Percentiles rank a stretch among this genome's conserved stretches.
Conservation (phyloP, 2,113 vertebrate genomes). For the Turdus rufiventris region DNA sequence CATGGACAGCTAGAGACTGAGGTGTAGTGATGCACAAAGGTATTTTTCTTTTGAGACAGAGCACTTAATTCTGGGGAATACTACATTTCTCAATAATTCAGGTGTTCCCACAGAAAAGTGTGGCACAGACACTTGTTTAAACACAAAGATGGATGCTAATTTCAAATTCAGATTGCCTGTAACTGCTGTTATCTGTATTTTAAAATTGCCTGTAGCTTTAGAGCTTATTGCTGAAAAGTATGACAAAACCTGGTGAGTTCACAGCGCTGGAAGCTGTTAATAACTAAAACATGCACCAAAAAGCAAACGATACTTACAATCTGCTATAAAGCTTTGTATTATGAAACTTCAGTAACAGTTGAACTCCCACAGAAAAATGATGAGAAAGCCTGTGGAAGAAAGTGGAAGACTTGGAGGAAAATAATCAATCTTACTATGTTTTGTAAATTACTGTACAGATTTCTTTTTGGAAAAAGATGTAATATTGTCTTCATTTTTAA, state of each 20-base stretch:
- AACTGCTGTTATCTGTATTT: conserved; percentile 53
- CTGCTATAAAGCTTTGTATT: conserved; percentile 41
- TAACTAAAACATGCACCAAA: conserved; percentile 63
- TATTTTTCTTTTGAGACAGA: conserved; percentile 15
- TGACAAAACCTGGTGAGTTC: conserved; percentile 42
- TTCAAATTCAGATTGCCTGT: conserved; percentile 39
- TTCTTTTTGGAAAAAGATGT: conserved; percentile 77
- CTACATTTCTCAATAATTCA: conserved; percentile 36
- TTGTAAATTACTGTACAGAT: conserved; percentile 88
- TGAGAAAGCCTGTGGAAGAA: conserved; percentile 64
- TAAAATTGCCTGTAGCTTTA: conserved; percentile 29
- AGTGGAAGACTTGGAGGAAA: conserved; percentile 61
- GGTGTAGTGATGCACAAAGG: neutral
- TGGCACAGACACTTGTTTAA: neutral
- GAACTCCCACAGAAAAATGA: conserved; percentile 62
- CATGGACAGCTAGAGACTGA: neutral
- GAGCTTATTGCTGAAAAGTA: conserved; percentile 35
- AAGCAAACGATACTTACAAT: conserved; percentile 17
- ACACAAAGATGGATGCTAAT: neutral
- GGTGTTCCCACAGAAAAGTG: conserved; percentile 36
- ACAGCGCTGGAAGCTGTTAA: conserved; percentile 78
- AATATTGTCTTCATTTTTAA: conserved; percentile 92
- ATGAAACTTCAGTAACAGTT: conserved; percentile 36
- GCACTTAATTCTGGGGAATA: conserved; percentile 52
- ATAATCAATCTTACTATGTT: conserved; percentile 67